Conservation (phyloP, 2,888 invertebrate genomes). For the Cerceris ruficornis region DNA sequence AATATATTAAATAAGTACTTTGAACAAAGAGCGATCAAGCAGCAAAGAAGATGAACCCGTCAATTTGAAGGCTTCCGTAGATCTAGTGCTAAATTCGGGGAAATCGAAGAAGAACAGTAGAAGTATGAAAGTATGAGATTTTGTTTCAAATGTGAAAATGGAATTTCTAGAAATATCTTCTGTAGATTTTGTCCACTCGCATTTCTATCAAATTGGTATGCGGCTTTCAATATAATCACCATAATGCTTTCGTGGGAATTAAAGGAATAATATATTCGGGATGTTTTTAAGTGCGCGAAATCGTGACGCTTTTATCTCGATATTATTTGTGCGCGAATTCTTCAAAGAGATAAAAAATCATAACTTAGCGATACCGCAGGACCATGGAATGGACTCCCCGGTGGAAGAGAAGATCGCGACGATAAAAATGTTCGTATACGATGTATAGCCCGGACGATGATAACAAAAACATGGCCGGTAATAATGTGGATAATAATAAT, state of each 20-base stretch:
- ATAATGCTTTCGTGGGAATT: neutral
- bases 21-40: no score
- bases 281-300: neutral
- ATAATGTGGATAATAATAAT: constrained; percentile 52
- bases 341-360: constrained; percentile 37
- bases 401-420: constrained; percentile 36
- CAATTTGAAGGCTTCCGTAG: no score
- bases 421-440: constrained; percentile 54
- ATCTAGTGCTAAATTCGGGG: no score
- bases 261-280: neutral
- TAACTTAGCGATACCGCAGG: constrained; percentile 3
- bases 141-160: neutral
- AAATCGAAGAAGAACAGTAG: no score
- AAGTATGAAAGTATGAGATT: no score
- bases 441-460: constrained; percentile 36
- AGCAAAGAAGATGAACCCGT: no score
- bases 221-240: neutral
- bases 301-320: neutral
- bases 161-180: neutral
- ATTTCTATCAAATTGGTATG: neutral
- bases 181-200: neutral
- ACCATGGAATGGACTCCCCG: constrained; percentile 21
- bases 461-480: constrained; percentile 50
- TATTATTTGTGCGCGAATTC: constrained; percentile 11
- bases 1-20: no score